Percentiles rank a stretch among this genome's conserved stretches.
These are phyloP conservation scores for Bembecia ichneumoniformis DNA, from an alignment of 2,888 invertebrate genomes.

Conservation along the genomic window DNA sequence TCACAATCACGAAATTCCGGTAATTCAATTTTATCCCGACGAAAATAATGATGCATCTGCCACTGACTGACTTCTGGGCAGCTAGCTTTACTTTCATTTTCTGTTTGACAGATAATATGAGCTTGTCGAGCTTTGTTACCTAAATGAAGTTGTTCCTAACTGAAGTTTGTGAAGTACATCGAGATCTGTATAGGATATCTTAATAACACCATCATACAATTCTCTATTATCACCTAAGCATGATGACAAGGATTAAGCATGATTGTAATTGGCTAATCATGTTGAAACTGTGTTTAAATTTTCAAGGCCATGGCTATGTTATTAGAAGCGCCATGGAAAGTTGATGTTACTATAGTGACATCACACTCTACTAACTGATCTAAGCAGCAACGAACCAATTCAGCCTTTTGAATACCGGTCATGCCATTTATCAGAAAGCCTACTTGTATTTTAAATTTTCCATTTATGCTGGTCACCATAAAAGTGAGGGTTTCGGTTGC, in stretches of 20 bases:
- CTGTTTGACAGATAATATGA: too few species aligned
- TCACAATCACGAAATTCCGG: neutral
- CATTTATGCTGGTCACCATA: too few species aligned
- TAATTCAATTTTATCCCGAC: neutral
- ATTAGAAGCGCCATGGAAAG: neutral
- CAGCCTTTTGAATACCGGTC: neutral
- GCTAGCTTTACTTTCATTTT: too few species aligned
- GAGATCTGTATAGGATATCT: too few species aligned
- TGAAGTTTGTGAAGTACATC: too few species aligned
- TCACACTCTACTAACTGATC: neutral
- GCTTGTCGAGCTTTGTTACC: too few species aligned
- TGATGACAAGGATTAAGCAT: neutral
- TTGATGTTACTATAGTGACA: neutral
- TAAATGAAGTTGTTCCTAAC: too few species aligned
- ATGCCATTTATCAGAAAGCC: neutral
- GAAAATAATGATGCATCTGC: neutral
- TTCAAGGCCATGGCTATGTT: neutral
- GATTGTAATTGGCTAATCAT: neutral
- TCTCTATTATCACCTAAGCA: neutral
- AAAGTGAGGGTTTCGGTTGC: conserved; percentile 26
- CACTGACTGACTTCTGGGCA: neutral
- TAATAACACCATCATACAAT: neutral
- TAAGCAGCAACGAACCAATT: neutral
- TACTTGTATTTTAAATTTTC: neutral
- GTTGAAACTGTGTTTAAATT: neutral